These are phyloP conservation scores for Amaurobius ferox DNA, from an alignment of 2,888 invertebrate species.

Conservation along the genomic window DNA sequence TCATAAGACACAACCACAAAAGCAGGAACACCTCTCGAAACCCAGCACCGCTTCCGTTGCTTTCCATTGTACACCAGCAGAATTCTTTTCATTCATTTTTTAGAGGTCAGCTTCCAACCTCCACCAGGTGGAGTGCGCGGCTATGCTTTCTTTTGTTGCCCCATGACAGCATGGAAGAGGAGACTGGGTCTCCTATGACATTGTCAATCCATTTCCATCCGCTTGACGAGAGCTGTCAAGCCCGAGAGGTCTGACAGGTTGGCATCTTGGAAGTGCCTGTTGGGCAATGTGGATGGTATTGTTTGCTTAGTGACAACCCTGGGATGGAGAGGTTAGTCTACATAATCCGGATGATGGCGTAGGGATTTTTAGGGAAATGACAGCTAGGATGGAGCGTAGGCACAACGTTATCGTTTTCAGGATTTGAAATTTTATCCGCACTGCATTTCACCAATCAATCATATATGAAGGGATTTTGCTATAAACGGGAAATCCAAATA, in stretches of 20 bases:
- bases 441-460: too few species aligned
- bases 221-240: conserved; percentile 67
- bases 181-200: conserved; percentile 34
- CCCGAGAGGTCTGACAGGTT: conserved; percentile 23
- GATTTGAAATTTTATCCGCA: too few species aligned
- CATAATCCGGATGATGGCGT: not conserved
- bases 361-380: not conserved
- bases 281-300: conserved; percentile 22
- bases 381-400: too few species aligned
- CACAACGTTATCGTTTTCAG: too few species aligned
- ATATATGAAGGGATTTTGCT: too few species aligned
- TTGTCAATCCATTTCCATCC: conserved; percentile 64
- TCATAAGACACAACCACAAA: conserved; percentile 24
- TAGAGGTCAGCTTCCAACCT: conserved; percentile 13
- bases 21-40: conserved; percentile 43
- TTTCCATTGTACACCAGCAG: conserved; percentile 29
- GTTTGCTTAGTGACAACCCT: conserved; percentile 57
- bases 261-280: conserved; percentile 40
- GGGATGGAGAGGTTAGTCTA: conserved; percentile 5
- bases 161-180: conserved; percentile 16
- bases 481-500: too few species aligned
- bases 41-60: conserved; percentile 51
- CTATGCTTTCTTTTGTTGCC: conserved; percentile 54
- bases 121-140: conserved; percentile 58
- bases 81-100: conserved; percentile 9